Evolutionary conservation across 1,140 invertebrate species (phyloP), one percentile per base, ranked within the genome.

Genomic region (Leptopilina clavipes): DNA sequence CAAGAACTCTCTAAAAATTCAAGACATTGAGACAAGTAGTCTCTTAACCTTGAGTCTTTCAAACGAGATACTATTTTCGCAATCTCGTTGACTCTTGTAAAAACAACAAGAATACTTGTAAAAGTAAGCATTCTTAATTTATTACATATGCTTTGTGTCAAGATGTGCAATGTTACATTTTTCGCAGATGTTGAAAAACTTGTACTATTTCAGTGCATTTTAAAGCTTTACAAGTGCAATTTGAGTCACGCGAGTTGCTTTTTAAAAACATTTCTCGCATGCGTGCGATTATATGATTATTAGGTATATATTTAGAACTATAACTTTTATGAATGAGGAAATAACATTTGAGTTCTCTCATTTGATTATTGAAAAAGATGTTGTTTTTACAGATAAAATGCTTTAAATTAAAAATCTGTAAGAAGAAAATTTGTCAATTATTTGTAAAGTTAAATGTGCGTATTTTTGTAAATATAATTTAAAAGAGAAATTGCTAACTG

Each of bases 31-130:
- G 59, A 65, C 14, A n/a, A 65, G 59, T 65, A 14, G 59, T 11
- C 59, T 31, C 59, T 31, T 65, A 65, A 25, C 59, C 59, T 65
- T 65, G 56, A 31, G 25, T 65, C 59, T 65, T 65, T 65, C 25
- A 11, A n/a, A 37, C 25, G 22, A 65, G 25, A 65, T 65, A 31
- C 22, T 65, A 65, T 37, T 65, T 65, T 65, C 25, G 59, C 59
- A 65, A 37, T 31, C 25, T 65, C n/a, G 59, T 65, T 65, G 59
- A 65, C 56, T 65, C 52, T 54, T 31, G 11, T 25, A 31, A 31
- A 25, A 31, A 65, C 22, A 31, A 52, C 48, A 52, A 52, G n/a
- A 8, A 17, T 52, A 52, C 56, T 65, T 65, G 9, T 3, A 31
- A 65, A 10, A 31, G 14, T 8, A 31, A 31, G 59, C 12, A 31